Evolutionary conservation across 2,888 invertebrate species (phyloP), one percentile per base, ranked within the genome.

Genomic region (Tachystola acroxantha): DNA sequence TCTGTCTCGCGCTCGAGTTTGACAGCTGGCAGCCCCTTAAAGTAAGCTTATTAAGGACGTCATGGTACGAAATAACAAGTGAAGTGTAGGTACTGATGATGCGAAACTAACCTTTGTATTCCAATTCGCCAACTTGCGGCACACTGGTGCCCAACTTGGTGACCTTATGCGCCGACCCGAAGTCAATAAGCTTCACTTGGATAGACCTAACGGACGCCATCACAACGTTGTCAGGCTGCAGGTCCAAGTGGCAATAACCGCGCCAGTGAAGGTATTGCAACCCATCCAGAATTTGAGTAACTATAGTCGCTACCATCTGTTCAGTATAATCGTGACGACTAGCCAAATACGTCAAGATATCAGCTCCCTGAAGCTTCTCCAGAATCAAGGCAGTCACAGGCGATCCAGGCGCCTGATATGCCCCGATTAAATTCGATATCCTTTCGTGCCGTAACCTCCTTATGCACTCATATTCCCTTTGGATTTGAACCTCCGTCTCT

Each of bases 211-310:
- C 93, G 0, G 93, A 93, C 1, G 94, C 91, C 93, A 98, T 95
- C 2, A 98, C 95, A 13, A 99, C 90, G 74, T 99, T 99, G 66
- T 97, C 97, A 0, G 98, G 98, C 73, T 98, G 96, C 32, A 98
- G 86, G 70, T 97, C 94, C 43, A 97, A 80, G 71, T 97, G 96
- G 53, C 94, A 94, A 50, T 92, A 91, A 2, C 97, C 97, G 57
- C 96, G 90, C 94, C 97, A 97, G 75, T 99, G 98, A 26, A 99
- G 85, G 74, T 97, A 99, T 76, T 98, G 97, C 0, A 98, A 82
- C 1, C 93, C 98, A 62, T 97, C 96, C 38, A 97, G 78, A 0
- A 96, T 82, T 84, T 99, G 98, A 2, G 92, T 90, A 27, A 98
- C 90, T 13, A 97, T 93, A 1, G 91, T 92, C 0, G 96, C 94